Percentiles rank a stretch among this genome's conserved stretches.
phyloP scores from a whole-genome alignment of 2,797 vertebrate species.

The Pelochelys cantorii region DNA sequence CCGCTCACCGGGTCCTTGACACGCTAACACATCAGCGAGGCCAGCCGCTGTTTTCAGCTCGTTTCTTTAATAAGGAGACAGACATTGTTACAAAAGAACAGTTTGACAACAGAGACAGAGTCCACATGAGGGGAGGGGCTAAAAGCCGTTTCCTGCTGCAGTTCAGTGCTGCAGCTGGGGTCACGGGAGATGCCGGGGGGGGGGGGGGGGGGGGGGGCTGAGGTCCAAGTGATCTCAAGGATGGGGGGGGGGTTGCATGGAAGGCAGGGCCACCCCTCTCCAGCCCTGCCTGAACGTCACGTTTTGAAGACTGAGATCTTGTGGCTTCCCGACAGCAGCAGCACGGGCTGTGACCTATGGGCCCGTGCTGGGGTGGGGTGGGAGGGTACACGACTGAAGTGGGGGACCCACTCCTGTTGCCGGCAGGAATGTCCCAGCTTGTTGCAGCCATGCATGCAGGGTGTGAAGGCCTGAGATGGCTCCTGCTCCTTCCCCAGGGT shows the following conservation, averaged over 20 bases:
- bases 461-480: background rate
- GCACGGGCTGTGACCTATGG: background rate
- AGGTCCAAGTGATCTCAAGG: slow-evolving; percentile 35
- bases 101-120: slow-evolving; percentile 75
- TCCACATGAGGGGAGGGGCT: slow-evolving; percentile 74
- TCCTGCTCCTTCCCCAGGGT: background rate
- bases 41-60: slow-evolving; percentile 75
- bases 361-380: background rate
- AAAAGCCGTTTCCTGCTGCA: slow-evolving; percentile 69
- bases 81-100: slow-evolving; percentile 85
- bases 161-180: slow-evolving; percentile 31
- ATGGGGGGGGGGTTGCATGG: background rate
- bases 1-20: background rate
- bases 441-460: background rate
- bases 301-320: background rate
- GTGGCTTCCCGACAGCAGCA: slow-evolving; percentile 1
- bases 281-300: background rate
- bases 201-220: no score
- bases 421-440: background rate
- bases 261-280: background rate
- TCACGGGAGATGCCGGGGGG: background rate
- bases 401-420: background rate
- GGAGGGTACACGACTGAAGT: background rate
- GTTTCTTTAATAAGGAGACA: slow-evolving; percentile 87
- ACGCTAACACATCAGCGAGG: slow-evolving; percentile 22